Evolutionary conservation across 2,797 vertebrate species (phyloP).

Genomic region (Pseudomugil gertrudae): DNA sequence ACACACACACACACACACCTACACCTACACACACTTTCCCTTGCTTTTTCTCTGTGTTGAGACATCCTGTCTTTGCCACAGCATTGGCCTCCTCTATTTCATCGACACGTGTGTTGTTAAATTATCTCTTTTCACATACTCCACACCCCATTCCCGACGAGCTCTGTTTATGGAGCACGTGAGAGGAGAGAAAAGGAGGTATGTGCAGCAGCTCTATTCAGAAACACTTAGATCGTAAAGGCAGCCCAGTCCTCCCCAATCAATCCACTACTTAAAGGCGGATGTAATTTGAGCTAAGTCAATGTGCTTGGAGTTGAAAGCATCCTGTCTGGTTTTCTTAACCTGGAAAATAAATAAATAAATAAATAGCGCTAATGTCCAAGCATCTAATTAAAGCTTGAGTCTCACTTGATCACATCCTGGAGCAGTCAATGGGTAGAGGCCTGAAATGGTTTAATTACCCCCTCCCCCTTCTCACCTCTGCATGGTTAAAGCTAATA

Average conservation of each 20-base stretch:
- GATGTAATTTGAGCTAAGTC: slow-evolving; percentile 78
- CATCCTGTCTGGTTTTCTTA: slow-evolving; percentile 74
- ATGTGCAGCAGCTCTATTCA: slow-evolving; percentile 71
- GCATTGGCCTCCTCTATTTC: slow-evolving; percentile 35
- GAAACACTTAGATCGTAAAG: slow-evolving; percentile 77
- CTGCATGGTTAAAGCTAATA: slow-evolving; percentile 79
- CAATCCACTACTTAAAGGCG: slow-evolving; percentile 79
- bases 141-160: slow-evolving; percentile 65
- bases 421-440: slow-evolving; percentile 73
- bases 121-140: slow-evolving; percentile 74
- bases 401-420: slow-evolving; percentile 81
- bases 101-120: slow-evolving; percentile 74
- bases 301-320: slow-evolving; percentile 78
- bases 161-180: slow-evolving; percentile 68
- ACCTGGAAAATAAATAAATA: slow-evolving; percentile 43
- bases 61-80: slow-evolving; percentile 70
- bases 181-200: slow-evolving; percentile 63
- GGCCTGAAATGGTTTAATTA: slow-evolving; percentile 78
- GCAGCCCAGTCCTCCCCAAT: slow-evolving; percentile 73
- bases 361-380: slow-evolving; percentile 62
- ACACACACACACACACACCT: slow-evolving; percentile 3
- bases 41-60: slow-evolving; percentile 59
- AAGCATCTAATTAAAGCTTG: slow-evolving; percentile 77
- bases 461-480: slow-evolving; percentile 27
- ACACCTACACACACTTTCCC: slow-evolving; percentile 32